Base-by-base conservation (phyloP, 2,888 invertebrate genomes). In the Protonemura montana region DNA sequence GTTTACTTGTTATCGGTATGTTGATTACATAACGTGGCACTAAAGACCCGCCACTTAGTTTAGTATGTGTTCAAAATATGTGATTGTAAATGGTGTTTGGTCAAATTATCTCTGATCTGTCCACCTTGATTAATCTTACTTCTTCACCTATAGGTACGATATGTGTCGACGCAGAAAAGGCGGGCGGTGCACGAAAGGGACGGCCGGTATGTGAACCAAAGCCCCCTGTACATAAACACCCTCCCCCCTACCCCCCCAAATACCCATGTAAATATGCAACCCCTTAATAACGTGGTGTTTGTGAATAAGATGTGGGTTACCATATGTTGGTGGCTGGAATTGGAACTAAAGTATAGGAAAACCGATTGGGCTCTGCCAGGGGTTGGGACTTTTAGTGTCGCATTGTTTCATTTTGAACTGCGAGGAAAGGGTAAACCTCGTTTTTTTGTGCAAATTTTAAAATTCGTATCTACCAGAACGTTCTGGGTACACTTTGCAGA, bases 101-200 rank as follows among this genome's bases (percentile, higher is more conserved):
- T n/a, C n/a, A n/a, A n/a, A 35, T 10, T 35, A 35, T 35, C 35
- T 35, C 10, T 35, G 35, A 10, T 35, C 35, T 85, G 76, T 85
- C 29, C 42, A 26, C 41, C n/a, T 26, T 41, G 35, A 82, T 82
- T 82, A 42, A 76, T 28, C 76, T 27, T 28, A 10, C 59, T 82
- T 86, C 76, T 78, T 7, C 26, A 26, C 29, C 77, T 87, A 76
- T 87, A 98, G 98, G 96, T 97, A 98, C 94, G 98, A 98, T 95
- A 98, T 98, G 98, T 98, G 98, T 95, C 96, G 98, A 91, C 95
- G 97, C 92, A 95, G 97, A 93, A 97, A 97, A 94, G 98, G 97
- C 93, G 98, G 98, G 92, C 96, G 97, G 94, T 98, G 98, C 94
- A 98, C 98, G 91, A 97, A 98, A 95, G 98, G 98, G 95, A 98